Evolutionary conservation across 1,140 invertebrate species (phyloP), one percentile per base, ranked within the genome.

Genomic region (Caenorhabditis brenneri): DNA sequence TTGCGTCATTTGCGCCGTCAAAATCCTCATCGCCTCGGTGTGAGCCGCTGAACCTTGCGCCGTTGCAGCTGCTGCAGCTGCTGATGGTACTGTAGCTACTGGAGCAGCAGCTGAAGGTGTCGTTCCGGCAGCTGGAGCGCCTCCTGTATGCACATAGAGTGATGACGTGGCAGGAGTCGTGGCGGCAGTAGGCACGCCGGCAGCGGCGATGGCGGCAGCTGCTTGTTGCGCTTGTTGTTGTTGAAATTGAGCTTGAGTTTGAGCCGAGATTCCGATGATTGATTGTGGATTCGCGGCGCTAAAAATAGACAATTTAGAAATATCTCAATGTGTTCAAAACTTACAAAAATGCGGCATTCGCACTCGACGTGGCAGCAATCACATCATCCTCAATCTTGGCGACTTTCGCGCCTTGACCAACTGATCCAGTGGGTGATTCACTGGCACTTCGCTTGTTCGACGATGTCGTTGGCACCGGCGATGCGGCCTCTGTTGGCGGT

Each of bases 241-340:
- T n/a, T 65, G 65, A 42, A 46, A 10, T 42, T 74, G 65, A 0
- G 65, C 65, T 42, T 74, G 65, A 24, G 36, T 74, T 0, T 33
- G 36, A 42, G 65, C 65, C 6, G 65, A 74, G 22, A 74, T 74
- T 42, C 65, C 65, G 36, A 74, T 74, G 19, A 74, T 33, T 2
- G 58, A 65, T 16, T 65, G 31, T 39, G 12, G 58, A 39, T 22
- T 22, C n/a, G 33, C 31, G 31, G 58, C 29, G 7, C 55, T 58
- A 27, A 31, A 58, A 58, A 58, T 29, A n/a, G n/a, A n/a, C n/a
- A n/a, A 27, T 27, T 6, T 2, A 1, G 9, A 29, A 27, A 27
- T 9, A 24, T 7, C 53, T 1, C 3, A 1, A 55, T n/a, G 9
- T 51, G 15, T n/a, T 51, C 15, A 7, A 27, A 42, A 74, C 65